A percentile compares a stretch with the other conserved stretches of the same genome.
Evolutionary conservation across 2,113 vertebrate species (phyloP).

Genomic region (Daboia siamensis): DNA sequence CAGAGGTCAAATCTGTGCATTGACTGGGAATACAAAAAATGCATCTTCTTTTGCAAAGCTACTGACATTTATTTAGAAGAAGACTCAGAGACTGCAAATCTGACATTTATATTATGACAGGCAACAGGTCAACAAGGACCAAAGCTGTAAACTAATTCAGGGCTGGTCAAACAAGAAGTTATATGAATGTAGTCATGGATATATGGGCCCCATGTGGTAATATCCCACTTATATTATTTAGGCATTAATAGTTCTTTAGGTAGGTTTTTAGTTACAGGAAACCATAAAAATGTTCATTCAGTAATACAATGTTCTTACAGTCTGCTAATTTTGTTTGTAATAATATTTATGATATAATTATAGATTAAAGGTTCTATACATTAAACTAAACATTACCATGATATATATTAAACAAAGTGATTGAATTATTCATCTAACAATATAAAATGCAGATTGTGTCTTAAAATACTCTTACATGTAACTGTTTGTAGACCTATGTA

Average conservation of each 20-base stretch:
- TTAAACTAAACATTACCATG: not conserved
- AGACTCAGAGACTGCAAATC: not conserved
- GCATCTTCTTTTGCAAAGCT: not conserved
- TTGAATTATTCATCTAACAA: not conserved
- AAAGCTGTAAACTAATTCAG: not conserved
- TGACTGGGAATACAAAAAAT: not conserved
- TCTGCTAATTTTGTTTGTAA: not conserved
- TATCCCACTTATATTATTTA: not conserved
- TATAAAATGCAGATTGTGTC: not conserved
- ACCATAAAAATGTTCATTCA: not conserved
- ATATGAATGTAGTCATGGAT: accelerated
- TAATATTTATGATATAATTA: not conserved
- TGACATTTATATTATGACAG: not conserved
- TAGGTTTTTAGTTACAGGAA: conserved; percentile 8
- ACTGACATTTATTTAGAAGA: not conserved
- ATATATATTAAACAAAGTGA: not conserved
- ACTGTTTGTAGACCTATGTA: not conserved
- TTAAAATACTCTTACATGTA: not conserved
- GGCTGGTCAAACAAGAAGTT: not conserved
- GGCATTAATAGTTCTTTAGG: not conserved
- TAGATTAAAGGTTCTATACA: not conserved
- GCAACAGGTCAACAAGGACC: not conserved
- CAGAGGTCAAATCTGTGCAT: conserved; percentile 9
- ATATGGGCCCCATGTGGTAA: not conserved
- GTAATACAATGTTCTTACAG: not conserved